A percentile compares a stretch with the other conserved stretches of the same genome.
These are phyloP conservation scores for Sylvicola fuscatus DNA, from an alignment of 2,888 invertebrate genomes.

Conservation along the genomic window DNA sequence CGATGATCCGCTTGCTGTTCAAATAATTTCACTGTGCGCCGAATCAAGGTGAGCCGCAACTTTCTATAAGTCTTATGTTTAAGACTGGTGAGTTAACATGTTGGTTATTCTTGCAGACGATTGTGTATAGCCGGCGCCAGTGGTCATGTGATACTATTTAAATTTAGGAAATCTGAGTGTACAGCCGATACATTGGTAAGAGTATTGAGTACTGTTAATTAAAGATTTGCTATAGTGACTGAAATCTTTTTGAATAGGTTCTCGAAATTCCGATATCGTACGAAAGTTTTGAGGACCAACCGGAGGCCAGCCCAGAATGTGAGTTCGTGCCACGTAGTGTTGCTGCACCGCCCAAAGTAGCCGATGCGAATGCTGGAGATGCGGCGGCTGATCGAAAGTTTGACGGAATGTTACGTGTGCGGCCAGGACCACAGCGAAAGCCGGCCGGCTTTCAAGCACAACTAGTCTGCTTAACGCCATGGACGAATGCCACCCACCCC, in stretches of 20 bases:
- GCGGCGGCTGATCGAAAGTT: slow-evolving; percentile 14
- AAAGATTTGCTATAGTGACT: background rate
- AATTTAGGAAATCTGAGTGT: slow-evolving; percentile 82
- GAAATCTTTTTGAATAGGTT: slow-evolving; percentile 28
- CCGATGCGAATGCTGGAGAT: slow-evolving; percentile 19
- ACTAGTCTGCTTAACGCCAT: slow-evolving; percentile 79
- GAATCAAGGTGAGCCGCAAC: slow-evolving; percentile 44
- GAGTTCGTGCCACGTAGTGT: slow-evolving; percentile 38
- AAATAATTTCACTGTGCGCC: slow-evolving; percentile 77
- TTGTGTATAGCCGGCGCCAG: slow-evolving; percentile 82
- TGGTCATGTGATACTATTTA: slow-evolving; percentile 87
- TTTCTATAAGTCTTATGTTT: background rate
- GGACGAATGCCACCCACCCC: slow-evolving; percentile 56
- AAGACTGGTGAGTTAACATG: background rate
- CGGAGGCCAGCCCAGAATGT: slow-evolving; percentile 60
- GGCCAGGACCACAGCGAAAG: slow-evolving; percentile 60
- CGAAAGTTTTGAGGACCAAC: slow-evolving; percentile 53
- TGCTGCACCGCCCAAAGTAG: slow-evolving; percentile 24
- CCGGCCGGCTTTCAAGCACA: slow-evolving; percentile 94
- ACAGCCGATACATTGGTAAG: slow-evolving; percentile 59
- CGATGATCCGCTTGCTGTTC: slow-evolving; percentile 79
- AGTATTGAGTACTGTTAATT: slow-evolving; percentile 6
- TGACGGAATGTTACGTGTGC: slow-evolving; percentile 39
- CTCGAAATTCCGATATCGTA: slow-evolving; percentile 76
- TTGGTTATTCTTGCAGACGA: slow-evolving; percentile 16